Evolutionary conservation across 1,140 invertebrate genomes (phyloP).

Genomic region (Scaptomyza montana): DNA sequence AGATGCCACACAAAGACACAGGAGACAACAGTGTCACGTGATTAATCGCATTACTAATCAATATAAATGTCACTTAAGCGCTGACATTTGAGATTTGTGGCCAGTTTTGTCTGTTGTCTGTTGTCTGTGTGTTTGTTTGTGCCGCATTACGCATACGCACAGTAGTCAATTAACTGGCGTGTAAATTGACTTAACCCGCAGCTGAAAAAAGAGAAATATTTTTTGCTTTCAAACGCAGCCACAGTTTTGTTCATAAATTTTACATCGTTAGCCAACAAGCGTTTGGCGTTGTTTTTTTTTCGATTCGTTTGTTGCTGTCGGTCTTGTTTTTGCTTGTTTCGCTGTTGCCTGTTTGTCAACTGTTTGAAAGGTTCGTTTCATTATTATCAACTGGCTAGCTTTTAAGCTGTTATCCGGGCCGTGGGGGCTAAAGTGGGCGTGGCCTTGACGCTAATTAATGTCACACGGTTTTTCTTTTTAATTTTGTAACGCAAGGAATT

Average conservation of each 20-base stretch:
- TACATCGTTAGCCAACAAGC: conserved; percentile 31
- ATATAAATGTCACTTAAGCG: conserved; percentile 76
- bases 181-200: conserved; percentile 63
- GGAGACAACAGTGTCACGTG: conserved; percentile 48
- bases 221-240: conserved; percentile 28
- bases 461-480: conserved; percentile 31
- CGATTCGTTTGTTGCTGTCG: conserved; percentile 6
- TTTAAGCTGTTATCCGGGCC: too few species aligned
- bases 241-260: conserved; percentile 34
- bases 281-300: conserved; percentile 2
- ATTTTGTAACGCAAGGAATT: conserved; percentile 6
- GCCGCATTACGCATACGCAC: conserved; percentile 75
- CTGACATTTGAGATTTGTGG: conserved; percentile 80
- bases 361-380: conserved; percentile 17
- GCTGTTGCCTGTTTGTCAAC: conserved; percentile 6
- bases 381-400: conserved; percentile 21
- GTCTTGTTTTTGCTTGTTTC: conserved; percentile 1
- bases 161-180: conserved; percentile 66
- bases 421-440: conserved; percentile 14
- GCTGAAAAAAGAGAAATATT: conserved; percentile 14
- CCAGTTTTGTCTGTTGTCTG: conserved; percentile 29
- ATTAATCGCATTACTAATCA: conserved; percentile 81
- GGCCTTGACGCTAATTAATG: conserved; percentile 42
- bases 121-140: background rate
- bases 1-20: conserved; percentile 39